Conservation (phyloP, 2,113 vertebrate species). For the Phalacrocorax carbo region DNA sequence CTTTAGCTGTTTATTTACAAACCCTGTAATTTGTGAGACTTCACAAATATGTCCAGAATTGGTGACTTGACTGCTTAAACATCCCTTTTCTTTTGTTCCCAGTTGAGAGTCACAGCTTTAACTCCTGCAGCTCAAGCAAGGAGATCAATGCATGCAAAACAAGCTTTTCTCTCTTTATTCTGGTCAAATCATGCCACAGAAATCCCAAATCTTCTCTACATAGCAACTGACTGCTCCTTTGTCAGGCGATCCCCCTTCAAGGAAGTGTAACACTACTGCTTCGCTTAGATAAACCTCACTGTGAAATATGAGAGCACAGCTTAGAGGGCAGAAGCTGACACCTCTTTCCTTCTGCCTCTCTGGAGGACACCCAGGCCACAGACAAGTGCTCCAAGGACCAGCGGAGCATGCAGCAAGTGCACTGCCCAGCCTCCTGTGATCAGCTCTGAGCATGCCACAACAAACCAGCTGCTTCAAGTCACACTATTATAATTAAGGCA, state of each 20-base stretch:
- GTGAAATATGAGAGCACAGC: not conserved
- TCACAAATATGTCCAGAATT: not conserved
- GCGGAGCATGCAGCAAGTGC: accelerated
- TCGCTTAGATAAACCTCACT: not conserved
- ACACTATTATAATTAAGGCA: not conserved
- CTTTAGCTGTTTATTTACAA: not conserved
- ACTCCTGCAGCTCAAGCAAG: not conserved
- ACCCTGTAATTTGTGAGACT: not conserved
- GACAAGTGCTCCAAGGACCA: not conserved
- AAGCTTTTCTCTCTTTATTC: not conserved
- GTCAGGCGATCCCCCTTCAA: not conserved
- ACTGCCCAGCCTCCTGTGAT: accelerated
- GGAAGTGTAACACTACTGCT: not conserved
- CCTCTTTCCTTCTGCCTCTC: not conserved
- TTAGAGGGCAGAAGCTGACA: not conserved
- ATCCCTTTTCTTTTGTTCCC: not conserved
- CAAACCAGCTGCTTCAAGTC: not conserved
- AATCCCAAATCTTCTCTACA: not conserved
- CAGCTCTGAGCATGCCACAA: not conserved
- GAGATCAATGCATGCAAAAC: not conserved
- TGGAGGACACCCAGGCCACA: not conserved
- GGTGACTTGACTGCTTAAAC: not conserved
- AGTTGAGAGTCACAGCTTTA: not conserved
- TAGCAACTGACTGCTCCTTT: not conserved
- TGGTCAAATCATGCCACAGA: not conserved